These are phyloP conservation scores for Cataglyphis livida DNA, from an alignment of 2,888 invertebrate genomes.

Conservation along the genomic window DNA sequence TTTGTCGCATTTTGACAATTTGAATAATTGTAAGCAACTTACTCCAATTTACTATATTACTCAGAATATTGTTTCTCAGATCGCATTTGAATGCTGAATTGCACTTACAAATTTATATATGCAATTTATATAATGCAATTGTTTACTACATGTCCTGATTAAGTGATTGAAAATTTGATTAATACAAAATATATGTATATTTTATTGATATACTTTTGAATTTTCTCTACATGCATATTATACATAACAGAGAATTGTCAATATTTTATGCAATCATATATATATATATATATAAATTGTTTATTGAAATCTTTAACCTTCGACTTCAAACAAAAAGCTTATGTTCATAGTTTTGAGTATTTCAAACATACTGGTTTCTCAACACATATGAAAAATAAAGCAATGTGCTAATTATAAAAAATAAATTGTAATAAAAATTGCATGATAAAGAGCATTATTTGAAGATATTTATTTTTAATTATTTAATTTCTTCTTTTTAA, in stretches of 20 bases:
- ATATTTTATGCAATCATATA: not conserved
- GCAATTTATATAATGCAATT: constrained; percentile 1
- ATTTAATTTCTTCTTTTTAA: not conserved
- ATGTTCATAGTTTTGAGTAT: constrained; percentile 11
- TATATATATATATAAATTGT: not conserved
- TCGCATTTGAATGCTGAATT: not conserved
- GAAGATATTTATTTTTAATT: constrained; percentile 17
- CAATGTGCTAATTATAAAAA: not conserved
- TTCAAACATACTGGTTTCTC: not conserved
- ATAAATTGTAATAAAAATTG: constrained; percentile 18
- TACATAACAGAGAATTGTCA: not conserved
- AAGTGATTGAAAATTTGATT: constrained; percentile 7
- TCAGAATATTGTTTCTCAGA: constrained; percentile 21
- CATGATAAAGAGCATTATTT: not conserved
- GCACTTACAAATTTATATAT: not conserved
- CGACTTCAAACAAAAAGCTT: not conserved
- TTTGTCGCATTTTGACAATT: not conserved
- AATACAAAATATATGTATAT: not conserved
- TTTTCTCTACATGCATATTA: not conserved
- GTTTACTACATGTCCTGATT: not conserved
- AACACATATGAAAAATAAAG: not conserved
- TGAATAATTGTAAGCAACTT: not conserved
- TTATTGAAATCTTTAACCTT: not conserved
- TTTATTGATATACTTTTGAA: not conserved
- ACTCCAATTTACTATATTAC: not conserved